phyloP scores from a whole-genome alignment of 2,113 vertebrate genomes.

The Procapra przewalskii region DNA sequence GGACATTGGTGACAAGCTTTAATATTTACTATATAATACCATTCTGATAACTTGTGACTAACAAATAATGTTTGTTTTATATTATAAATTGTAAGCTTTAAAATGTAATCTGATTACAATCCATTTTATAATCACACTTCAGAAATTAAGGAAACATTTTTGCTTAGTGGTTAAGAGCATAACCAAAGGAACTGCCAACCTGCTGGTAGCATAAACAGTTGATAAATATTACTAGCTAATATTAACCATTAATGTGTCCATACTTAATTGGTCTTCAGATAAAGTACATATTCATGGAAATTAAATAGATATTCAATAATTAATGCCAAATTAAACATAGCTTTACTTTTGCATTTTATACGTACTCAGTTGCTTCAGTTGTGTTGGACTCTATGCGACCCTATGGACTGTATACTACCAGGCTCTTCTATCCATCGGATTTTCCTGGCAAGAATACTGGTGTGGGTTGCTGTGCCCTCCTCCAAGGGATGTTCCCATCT shows the following conservation, averaged over 20 bases:
- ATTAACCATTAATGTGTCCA: not conserved
- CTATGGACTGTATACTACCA: not conserved
- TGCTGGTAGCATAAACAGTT: not conserved
- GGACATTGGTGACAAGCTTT: not conserved
- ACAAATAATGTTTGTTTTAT: not conserved
- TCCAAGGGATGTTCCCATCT: not conserved
- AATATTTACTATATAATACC: not conserved
- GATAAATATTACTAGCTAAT: not conserved
- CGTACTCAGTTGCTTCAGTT: fast-evolving
- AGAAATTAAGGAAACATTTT: not conserved
- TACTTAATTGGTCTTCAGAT: not conserved
- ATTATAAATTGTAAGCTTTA: not conserved
- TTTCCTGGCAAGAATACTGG: not conserved
- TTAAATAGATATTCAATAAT: not conserved
- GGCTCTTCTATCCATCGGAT: not conserved
- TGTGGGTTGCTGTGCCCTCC: not conserved
- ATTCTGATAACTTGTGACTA: not conserved
- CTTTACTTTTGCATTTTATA: not conserved
- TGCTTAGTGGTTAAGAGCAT: not conserved
- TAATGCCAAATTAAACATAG: not conserved
- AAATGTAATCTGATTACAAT: not conserved
- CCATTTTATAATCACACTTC: not conserved
- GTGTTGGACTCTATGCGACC: not conserved
- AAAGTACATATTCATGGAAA: not conserved
- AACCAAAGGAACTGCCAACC: not conserved